Percentiles rank a stretch among this genome's conserved stretches.
Conservation (phyloP, 1,140 invertebrate species). For the Aricia agestis region DNA sequence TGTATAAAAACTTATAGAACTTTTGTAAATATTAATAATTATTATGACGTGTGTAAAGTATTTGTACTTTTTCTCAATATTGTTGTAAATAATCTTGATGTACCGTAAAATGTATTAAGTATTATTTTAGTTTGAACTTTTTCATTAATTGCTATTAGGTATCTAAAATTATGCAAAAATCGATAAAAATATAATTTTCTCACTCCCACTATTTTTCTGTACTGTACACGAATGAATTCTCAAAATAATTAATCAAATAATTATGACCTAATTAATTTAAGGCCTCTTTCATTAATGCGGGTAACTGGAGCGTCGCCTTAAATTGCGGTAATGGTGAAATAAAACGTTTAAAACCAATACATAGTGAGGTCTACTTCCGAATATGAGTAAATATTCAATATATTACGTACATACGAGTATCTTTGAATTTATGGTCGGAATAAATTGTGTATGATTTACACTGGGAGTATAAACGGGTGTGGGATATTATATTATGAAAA, state of each 20-base stretch:
- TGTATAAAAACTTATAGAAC: no score
- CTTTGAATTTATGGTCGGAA: constrained; percentile 1
- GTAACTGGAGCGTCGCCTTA: constrained; percentile 2
- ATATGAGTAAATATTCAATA: constrained; percentile 4
- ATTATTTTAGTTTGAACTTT: no score
- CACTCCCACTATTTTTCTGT: no score
- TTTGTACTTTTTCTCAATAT: no score
- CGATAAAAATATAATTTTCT: no score
- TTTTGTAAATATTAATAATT: no score
- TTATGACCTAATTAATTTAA: constrained; percentile 4
- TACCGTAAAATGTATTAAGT: no score
- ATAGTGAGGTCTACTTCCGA: background rate
- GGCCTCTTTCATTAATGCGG: background rate
- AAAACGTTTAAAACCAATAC: constrained; percentile 1
- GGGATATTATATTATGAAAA: background rate
- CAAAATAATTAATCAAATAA: background rate
- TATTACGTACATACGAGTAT: background rate
- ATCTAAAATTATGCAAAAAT: no score
- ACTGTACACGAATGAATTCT: background rate
- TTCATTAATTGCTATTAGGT: no score
- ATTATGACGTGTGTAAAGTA: no score
- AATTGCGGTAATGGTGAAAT: background rate
- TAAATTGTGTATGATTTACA: background rate
- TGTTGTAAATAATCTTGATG: no score
- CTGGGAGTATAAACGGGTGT: background rate